Evolutionary conservation across 2,113 vertebrate genomes (phyloP), one percentile per base, ranked within the genome.

Genomic region (Grallaria varia): DNA sequence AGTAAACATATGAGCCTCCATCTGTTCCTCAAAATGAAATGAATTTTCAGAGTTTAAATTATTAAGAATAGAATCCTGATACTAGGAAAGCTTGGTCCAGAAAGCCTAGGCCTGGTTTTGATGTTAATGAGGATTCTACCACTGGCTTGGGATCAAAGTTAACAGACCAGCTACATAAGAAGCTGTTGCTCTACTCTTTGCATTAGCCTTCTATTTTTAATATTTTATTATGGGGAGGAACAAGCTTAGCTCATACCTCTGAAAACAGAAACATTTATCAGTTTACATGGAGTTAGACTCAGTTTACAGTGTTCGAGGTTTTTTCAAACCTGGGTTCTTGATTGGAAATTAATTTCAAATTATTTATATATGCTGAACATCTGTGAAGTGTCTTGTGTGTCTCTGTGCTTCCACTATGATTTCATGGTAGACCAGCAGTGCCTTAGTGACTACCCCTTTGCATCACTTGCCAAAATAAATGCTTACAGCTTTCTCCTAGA

Each of bases 11-110:
- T 67, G 9, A 95, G 37, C 44, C 20, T 94, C 66, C 44, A 71
- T 59, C 56, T 92, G 44, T 84, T 95, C 31, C 58, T 87, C 69
- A 60, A 64, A 90, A 87, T 56, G 20, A 84, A 95, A 87, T 53
- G 13, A 95, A 87, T 21, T 96, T 91, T 81, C 60, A 39, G 69
- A 63, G 30, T 95, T 84, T 86, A 71, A 94, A 90, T 77, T 89
- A 81, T 49, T 64, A 87, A 84, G 33, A 68, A 63, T 63, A 90
- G 94, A 91, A 55, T 92, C 62, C 40, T 67, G 30, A 67, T 40
- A 66, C 23, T 37, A 66, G 22, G 35, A 71, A 89, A 84, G 3
- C 28, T 71, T 88, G 64, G 30, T 42, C 72, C 30, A 75, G 47
- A 78, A 49, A 87, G 10, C 42, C 40, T 12, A 75, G 66, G 18